Percentiles rank a stretch among this genome's conserved stretches.
Evolutionary conservation across 2,888 invertebrate genomes (phyloP).

Genomic region (Capitulum mitella): DNA sequence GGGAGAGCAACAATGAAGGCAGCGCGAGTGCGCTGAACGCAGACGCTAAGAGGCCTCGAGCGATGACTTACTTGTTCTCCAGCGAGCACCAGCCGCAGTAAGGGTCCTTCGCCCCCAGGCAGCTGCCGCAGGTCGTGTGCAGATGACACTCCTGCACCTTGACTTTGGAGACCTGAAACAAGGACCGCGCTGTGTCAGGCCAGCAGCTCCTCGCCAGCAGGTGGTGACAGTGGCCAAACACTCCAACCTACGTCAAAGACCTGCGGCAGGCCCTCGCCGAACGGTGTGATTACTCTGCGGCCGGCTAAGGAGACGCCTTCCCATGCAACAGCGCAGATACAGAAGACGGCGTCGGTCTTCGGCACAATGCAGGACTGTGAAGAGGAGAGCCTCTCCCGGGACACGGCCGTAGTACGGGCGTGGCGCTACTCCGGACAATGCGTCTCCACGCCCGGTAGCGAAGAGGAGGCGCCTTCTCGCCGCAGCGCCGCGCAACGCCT

Average conservation of each 20-base stretch:
- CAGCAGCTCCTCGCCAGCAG: too few relatives aligned
- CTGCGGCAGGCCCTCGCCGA: neutral
- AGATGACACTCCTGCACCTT: constrained; percentile 90
- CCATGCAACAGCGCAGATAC: neutral
- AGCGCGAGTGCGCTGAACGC: too few relatives aligned
- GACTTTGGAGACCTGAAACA: constrained; percentile 69
- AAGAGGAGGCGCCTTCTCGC: too few relatives aligned
- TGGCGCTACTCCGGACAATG: too few relatives aligned
- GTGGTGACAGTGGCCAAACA: too few relatives aligned
- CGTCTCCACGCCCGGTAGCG: too few relatives aligned
- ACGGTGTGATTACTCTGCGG: neutral
- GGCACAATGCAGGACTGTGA: neutral
- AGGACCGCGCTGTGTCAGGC: too few relatives aligned
- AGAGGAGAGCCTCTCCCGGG: too few relatives aligned
- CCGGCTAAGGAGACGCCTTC: neutral
- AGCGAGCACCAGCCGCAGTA: constrained; percentile 97
- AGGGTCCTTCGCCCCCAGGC: constrained; percentile 87
- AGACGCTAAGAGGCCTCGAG: too few relatives aligned
- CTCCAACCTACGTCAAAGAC: neutral
- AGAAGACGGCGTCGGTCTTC: neutral
- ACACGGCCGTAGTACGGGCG: too few relatives aligned
- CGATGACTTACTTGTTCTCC: constrained; percentile 74
- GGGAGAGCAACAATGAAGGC: too few relatives aligned
- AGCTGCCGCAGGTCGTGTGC: constrained; percentile 82
- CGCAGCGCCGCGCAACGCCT: too few relatives aligned